A percentile compares a stretch with the other conserved stretches of the same genome.
Conservation (phyloP, 2,797 vertebrate genomes). For the Acrossocheilus fasciatus region DNA sequence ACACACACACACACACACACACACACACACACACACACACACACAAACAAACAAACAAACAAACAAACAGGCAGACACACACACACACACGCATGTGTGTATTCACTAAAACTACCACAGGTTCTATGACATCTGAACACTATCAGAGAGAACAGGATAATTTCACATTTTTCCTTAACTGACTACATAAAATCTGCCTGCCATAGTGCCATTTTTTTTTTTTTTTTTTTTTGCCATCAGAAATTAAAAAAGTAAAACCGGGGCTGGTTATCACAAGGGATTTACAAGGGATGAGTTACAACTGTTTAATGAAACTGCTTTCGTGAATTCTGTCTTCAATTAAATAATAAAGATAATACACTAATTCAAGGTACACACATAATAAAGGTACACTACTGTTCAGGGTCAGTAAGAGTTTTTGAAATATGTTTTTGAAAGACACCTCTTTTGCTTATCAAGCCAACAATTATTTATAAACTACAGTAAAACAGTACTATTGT, state of each 20-base stretch:
- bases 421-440: neutral
- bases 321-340: neutral
- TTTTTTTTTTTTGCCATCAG: neutral
- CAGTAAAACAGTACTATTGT: neutral
- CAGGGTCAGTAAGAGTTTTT: neutral
- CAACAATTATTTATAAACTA: neutral
- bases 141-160: no score
- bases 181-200: neutral
- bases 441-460: neutral
- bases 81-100: no score
- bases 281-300: neutral
- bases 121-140: no score
- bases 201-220: no score
- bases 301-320: neutral
- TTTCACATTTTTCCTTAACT: neutral
- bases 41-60: no score
- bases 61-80: no score
- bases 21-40: no score
- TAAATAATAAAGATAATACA: neutral
- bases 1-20: no score
- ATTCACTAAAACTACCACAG: no score
- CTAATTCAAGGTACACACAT: neutral
- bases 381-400: neutral
- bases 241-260: neutral
- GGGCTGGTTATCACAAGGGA: no score